These are phyloP conservation scores for Perca flavescens DNA, from an alignment of 2,113 vertebrate species.

Conservation along the genomic window DNA sequence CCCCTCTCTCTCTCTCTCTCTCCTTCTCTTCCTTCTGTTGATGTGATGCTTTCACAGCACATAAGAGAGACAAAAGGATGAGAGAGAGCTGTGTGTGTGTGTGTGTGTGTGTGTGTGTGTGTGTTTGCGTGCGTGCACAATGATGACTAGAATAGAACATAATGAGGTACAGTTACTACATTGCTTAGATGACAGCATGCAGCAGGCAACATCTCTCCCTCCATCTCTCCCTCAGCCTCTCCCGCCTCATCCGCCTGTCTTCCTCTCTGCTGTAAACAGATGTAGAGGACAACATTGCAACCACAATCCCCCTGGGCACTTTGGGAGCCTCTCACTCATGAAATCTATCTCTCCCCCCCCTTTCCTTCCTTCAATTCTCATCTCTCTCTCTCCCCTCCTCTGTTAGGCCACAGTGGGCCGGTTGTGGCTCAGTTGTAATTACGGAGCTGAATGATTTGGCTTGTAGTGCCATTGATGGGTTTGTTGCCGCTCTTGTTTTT, in stretches of 20 bases:
- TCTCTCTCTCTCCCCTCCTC: constrained; percentile 29
- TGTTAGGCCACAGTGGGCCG: constrained; percentile 55
- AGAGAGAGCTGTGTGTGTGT: constrained; percentile 13
- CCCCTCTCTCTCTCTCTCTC: background rate
- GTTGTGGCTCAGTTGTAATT: constrained; percentile 74
- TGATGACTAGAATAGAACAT: constrained; percentile 62
- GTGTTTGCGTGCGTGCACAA: background rate
- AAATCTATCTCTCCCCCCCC: constrained; percentile 66
- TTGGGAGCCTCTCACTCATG: constrained; percentile 69
- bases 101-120: constrained; percentile 25
- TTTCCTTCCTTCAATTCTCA: background rate
- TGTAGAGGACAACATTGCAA: constrained; percentile 76
- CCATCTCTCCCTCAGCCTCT: constrained; percentile 37
- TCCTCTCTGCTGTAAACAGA: constrained; percentile 72
- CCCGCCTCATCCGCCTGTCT: constrained; percentile 46
- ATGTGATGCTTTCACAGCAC: constrained; percentile 45
- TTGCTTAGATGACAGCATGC: constrained; percentile 60
- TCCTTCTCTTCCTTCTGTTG: background rate
- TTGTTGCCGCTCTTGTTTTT: constrained; percentile 52
- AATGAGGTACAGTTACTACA: constrained; percentile 70
- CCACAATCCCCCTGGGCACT: constrained; percentile 69
- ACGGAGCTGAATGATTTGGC: constrained; percentile 74
- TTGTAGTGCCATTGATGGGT: constrained; percentile 61
- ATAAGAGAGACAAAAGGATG: constrained; percentile 37
- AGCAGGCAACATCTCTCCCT: constrained; percentile 45